phyloP scores from a whole-genome alignment of 1,140 invertebrate genomes.

The Leptinotarsa lineolata region DNA sequence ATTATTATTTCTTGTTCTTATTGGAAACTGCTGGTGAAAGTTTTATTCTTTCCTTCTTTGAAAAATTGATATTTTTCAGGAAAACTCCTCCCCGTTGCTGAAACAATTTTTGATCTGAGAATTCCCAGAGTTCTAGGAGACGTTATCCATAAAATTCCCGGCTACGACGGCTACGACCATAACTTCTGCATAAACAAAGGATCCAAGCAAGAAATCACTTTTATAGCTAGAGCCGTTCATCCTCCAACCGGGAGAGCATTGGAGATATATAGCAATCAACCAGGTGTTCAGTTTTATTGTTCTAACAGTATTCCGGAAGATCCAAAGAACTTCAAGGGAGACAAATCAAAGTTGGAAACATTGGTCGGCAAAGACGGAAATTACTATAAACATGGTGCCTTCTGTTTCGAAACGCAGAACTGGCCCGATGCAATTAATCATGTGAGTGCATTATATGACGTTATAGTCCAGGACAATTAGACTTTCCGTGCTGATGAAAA shows the following conservation, averaged over 20 bases:
- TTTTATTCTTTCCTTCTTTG: too few relatives aligned
- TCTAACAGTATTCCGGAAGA: constrained; percentile 71
- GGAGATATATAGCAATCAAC: constrained; percentile 82
- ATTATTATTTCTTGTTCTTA: too few relatives aligned
- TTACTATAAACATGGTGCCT: constrained; percentile 81
- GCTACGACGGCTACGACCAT: constrained; percentile 71
- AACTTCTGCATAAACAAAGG: constrained; percentile 66
- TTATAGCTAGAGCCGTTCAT: constrained; percentile 50
- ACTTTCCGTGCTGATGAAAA: background rate
- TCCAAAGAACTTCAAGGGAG: constrained; percentile 48
- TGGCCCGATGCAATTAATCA: constrained; percentile 91
- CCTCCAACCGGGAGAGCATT: constrained; percentile 66
- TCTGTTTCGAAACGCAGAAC: constrained; percentile 91
- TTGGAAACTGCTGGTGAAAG: too few relatives aligned
- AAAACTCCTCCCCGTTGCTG: constrained; percentile 46
- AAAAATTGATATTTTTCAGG: constrained; percentile 36
- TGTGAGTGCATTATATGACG: constrained; percentile 35
- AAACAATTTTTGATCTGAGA: constrained; percentile 66
- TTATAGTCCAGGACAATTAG: too few relatives aligned
- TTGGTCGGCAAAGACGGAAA: constrained; percentile 66
- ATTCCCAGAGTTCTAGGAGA: constrained; percentile 61
- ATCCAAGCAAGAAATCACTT: constrained; percentile 48
- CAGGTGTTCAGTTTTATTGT: constrained; percentile 91
- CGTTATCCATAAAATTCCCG: constrained; percentile 56
- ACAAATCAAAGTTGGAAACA: constrained; percentile 28